These are phyloP conservation scores for Scolanthus callimorphus DNA, from an alignment of 92 coral and sea anemone species.

Conservation along the genomic window DNA sequence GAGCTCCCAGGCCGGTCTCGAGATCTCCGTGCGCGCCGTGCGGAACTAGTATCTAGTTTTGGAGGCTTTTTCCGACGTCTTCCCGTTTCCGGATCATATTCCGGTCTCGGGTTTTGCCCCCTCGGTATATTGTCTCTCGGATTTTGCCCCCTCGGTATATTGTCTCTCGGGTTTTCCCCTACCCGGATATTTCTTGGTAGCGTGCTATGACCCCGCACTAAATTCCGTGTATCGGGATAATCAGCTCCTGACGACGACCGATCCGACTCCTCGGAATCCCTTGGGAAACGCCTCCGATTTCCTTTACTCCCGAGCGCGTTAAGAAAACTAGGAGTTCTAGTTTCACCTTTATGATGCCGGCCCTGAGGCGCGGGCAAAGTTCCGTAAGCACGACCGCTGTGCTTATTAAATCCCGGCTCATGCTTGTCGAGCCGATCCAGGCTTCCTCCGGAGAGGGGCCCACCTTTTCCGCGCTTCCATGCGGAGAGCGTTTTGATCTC, in stretches of 20 bases:
- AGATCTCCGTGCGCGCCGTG: conserved; percentile 1
- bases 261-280: conserved; percentile 62
- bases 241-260: conserved; percentile 79
- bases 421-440: conserved; percentile 46
- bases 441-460: conserved; percentile 34
- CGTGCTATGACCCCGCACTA: conserved; percentile 13
- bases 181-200: too few species aligned
- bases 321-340: conserved; percentile 74
- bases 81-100: conserved; percentile 71
- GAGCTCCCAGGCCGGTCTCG: conserved; percentile 13
- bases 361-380: conserved; percentile 26
- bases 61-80: conserved; percentile 61
- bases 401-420: conserved; percentile 10
- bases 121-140: background rate
- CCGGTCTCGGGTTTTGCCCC: conserved; percentile 21
- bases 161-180: too few species aligned
- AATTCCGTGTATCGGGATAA: conserved; percentile 51
- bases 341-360: conserved; percentile 37
- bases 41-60: conserved; percentile 22
- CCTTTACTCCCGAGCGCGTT: conserved; percentile 47
- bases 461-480: conserved; percentile 20
- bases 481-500: conserved; percentile 1
- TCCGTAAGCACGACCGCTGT: conserved; percentile 11
- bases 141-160: too few species aligned
- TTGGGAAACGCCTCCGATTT: conserved; percentile 46